phyloP scores from a whole-genome alignment of 2,113 vertebrate species.

The Bucco capensis region DNA sequence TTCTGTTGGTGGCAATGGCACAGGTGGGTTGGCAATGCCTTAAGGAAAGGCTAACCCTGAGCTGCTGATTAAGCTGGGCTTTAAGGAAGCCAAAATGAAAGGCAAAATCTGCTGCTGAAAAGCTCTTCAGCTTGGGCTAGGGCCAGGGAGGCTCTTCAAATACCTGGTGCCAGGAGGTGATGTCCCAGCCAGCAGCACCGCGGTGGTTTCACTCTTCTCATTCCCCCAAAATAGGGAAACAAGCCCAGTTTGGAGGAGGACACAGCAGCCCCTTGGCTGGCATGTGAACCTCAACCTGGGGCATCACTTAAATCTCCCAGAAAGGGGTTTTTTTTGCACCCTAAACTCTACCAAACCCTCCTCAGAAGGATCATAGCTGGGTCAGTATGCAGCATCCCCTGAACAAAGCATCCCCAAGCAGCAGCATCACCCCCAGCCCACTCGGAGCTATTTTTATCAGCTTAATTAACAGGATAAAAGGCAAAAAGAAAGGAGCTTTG shows the following conservation, averaged over 20 bases:
- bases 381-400: accelerated
- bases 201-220: accelerated
- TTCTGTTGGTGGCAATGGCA: accelerated
- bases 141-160: neutral
- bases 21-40: accelerated
- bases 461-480: neutral
- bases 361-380: accelerated
- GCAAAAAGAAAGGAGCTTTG: neutral
- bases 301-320: accelerated
- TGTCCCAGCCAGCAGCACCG: neutral
- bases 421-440: neutral
- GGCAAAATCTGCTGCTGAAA: neutral
- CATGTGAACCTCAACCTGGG: accelerated
- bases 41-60: neutral
- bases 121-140: neutral
- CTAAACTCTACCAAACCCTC: neutral
- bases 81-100: neutral
- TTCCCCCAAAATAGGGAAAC: neutral
- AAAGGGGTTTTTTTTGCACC: accelerated
- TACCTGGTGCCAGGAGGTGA: neutral
- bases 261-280: accelerated
- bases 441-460: neutral
- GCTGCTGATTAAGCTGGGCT: neutral
- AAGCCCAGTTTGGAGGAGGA: neutral
- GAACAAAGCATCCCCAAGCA: neutral